Conservation (phyloP, 1,140 invertebrate species). For the Aphelinus certus region DNA sequence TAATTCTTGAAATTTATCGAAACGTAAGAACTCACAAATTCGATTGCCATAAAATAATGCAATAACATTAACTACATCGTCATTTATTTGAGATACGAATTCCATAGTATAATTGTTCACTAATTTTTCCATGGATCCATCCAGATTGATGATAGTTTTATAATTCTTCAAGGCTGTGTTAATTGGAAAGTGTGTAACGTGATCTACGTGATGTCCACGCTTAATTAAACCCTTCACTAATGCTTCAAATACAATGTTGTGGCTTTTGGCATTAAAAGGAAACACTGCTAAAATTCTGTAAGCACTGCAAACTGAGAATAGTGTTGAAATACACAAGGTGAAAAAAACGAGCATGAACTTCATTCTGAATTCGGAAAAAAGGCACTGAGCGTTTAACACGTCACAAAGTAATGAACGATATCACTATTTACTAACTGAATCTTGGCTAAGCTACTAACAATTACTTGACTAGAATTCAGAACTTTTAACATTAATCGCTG, state of each 20-base stretch:
- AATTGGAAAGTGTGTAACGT: conserved; percentile 49
- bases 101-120: conserved; percentile 34
- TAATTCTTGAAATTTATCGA: conserved; percentile 43
- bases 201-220: conserved; percentile 64
- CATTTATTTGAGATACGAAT: conserved; percentile 14
- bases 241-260: conserved; percentile 62
- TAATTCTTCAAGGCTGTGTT: conserved; percentile 54
- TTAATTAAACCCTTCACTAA: conserved; percentile 60
- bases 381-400: background rate
- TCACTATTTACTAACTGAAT: too few species aligned
- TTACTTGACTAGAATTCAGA: too few species aligned
- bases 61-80: conserved; percentile 1
- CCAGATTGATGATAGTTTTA: conserved; percentile 47
- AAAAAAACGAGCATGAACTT: background rate
- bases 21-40: conserved; percentile 27
- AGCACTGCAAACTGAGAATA: background rate
- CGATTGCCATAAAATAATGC: conserved; percentile 25
- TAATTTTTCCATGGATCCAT: conserved; percentile 30
- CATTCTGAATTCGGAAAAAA: background rate
- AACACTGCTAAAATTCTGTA: conserved; percentile 62
- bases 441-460: too few species aligned
- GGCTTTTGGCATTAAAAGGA: conserved; percentile 61
- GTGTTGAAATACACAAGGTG: background rate
- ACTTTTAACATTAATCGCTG: too few species aligned
- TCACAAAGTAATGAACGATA: too few species aligned